Evolutionary conservation across 2,113 vertebrate genomes (phyloP).

Genomic region (Nesogale talazaci): DNA sequence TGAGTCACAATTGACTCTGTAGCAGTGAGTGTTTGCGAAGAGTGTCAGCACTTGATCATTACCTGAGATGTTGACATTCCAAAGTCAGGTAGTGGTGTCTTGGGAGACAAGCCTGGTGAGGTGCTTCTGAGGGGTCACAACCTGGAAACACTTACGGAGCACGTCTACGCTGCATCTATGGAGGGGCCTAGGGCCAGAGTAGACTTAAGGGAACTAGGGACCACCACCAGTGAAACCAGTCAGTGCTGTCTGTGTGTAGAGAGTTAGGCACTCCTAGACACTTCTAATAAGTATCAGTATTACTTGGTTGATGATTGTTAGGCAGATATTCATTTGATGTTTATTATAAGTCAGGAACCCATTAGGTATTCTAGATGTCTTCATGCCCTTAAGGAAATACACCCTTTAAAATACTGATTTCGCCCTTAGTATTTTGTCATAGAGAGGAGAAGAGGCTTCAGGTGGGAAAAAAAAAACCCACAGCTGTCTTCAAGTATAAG

Average conservation of each 20-base stretch:
- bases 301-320: background rate
- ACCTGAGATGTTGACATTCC: background rate
- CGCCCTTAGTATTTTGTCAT: conserved; percentile 6
- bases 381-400: background rate
- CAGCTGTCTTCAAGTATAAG: background rate
- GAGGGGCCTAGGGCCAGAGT: background rate
- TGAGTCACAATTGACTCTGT: too few relatives aligned
- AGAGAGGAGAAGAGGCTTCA: background rate
- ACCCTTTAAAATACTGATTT: conserved; percentile 9
- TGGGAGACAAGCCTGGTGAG: background rate
- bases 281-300: background rate
- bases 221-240: background rate
- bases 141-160: background rate
- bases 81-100: background rate
- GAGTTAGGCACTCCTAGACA: background rate
- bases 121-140: background rate
- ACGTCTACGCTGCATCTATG: background rate
- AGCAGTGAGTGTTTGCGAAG: too few relatives aligned
- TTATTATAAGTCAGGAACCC: background rate
- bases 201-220: background rate
- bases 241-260: background rate
- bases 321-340: background rate
- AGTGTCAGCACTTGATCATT: background rate
- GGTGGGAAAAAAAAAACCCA: background rate
- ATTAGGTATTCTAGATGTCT: background rate